A percentile compares a stretch with the other conserved stretches of the same genome.
Conservation (phyloP, 2,888 invertebrate species). For the Dasypolia templi region DNA sequence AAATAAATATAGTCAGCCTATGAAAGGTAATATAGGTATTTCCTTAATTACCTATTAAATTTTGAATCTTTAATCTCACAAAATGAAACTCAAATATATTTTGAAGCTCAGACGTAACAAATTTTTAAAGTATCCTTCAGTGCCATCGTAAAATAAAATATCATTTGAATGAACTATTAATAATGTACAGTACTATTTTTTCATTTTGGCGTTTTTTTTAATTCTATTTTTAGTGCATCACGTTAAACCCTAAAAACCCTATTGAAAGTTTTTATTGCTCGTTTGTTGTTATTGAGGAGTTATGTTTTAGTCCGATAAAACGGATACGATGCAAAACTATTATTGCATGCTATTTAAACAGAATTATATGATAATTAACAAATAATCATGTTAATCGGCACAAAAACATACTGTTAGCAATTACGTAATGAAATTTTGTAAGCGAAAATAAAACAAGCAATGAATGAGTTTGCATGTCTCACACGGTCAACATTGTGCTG, state of each 20-base stretch:
- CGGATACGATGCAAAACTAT: background rate
- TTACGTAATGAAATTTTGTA: background rate
- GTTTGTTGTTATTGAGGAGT: background rate
- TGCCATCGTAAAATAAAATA: background rate
- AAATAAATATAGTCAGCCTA: background rate
- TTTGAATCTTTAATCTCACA: background rate
- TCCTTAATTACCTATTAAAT: background rate
- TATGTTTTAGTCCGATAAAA: background rate
- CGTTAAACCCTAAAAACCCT: background rate
- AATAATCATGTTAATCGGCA: too few relatives aligned
- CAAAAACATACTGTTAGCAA: background rate
- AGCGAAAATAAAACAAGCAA: conserved; percentile 18
- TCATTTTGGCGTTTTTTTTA: too few relatives aligned
- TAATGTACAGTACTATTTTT: conserved; percentile 2
- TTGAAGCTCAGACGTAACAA: background rate
- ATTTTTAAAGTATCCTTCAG: background rate
- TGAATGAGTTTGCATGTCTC: conserved; percentile 49
- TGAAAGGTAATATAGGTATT: background rate
- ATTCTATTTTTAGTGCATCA: too few relatives aligned
- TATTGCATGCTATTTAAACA: background rate
- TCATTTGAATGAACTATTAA: background rate
- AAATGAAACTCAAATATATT: background rate
- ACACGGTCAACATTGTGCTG: conserved; percentile 40
- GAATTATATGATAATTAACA: background rate
- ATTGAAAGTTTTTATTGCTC: background rate